Evolutionary conservation across 2,113 vertebrate genomes (phyloP).

Genomic region (Pampusana beccarii): DNA sequence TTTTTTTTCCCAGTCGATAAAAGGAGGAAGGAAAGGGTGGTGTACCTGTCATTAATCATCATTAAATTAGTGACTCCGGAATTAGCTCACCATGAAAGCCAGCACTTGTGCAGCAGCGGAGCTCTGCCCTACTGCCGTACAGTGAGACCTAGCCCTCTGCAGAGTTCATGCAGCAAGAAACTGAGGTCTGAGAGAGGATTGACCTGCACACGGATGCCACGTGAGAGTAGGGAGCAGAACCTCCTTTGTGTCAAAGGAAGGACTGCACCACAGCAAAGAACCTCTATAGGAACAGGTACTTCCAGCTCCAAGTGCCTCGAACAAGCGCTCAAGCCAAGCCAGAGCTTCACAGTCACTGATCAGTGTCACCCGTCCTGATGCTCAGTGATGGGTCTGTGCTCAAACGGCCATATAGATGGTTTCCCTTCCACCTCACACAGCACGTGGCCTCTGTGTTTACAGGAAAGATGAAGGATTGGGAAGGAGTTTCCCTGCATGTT

Average conservation of each 20-base stretch:
- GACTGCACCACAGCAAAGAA: not conserved
- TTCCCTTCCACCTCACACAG: not conserved
- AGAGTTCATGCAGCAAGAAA: not conserved
- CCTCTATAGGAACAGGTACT: accelerated
- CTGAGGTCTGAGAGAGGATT: not conserved
- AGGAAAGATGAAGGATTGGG: not conserved
- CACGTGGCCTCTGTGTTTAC: accelerated
- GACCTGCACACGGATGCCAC: accelerated
- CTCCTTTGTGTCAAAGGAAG: not conserved
- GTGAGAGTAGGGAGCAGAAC: not conserved
- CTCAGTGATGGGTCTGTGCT: not conserved
- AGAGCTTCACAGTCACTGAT: not conserved
- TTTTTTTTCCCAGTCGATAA: constrained; percentile 63
- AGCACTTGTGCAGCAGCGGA: not conserved
- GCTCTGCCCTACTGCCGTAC: not conserved
- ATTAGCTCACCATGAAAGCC: not conserved
- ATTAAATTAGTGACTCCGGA: constrained; percentile 11
- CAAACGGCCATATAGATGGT: accelerated
- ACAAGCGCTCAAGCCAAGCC: not conserved
- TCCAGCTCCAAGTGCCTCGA: not conserved
- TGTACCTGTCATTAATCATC: constrained; percentile 57
- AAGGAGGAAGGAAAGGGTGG: constrained; percentile 43
- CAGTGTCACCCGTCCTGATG: not conserved
- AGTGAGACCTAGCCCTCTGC: not conserved
- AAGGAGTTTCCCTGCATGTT: not conserved